Percentiles rank a stretch among this genome's conserved stretches.
Conservation (phyloP, 2,888 invertebrate species). For the Crocallis elinguaria region DNA sequence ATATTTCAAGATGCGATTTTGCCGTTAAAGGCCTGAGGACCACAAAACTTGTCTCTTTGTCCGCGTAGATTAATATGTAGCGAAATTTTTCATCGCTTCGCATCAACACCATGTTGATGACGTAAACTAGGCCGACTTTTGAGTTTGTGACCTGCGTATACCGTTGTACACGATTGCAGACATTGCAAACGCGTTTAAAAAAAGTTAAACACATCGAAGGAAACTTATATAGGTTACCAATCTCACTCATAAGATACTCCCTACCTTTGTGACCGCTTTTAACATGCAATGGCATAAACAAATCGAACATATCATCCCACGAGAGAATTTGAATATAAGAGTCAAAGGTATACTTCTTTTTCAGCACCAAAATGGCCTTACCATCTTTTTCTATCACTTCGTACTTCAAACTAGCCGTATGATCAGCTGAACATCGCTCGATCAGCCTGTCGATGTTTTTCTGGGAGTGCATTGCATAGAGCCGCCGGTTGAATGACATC, state of each 20-base stretch:
- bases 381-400: background rate
- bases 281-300: slow-evolving; percentile 2
- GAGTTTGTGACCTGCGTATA: background rate
- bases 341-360: background rate
- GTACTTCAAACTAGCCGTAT: background rate
- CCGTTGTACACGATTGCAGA: slow-evolving; percentile 8
- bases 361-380: background rate
- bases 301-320: slow-evolving; percentile 3
- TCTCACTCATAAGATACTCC: background rate
- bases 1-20: slow-evolving; percentile 20
- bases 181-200: slow-evolving; percentile 14
- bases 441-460: background rate
- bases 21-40: slow-evolving; percentile 23
- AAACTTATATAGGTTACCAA: background rate
- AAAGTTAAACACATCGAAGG: slow-evolving; percentile 4
- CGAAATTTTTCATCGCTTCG: background rate
- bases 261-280: background rate
- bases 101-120: slow-evolving; percentile 17
- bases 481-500: background rate
- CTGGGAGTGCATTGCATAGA: background rate
- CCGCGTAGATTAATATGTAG: slow-evolving; percentile 26
- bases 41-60: slow-evolving; percentile 23
- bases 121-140: slow-evolving; percentile 11
- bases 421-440: background rate
- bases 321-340: background rate